Base-by-base conservation (phyloP, 2,888 invertebrate genomes). In the Drosophila atripex region DNA sequence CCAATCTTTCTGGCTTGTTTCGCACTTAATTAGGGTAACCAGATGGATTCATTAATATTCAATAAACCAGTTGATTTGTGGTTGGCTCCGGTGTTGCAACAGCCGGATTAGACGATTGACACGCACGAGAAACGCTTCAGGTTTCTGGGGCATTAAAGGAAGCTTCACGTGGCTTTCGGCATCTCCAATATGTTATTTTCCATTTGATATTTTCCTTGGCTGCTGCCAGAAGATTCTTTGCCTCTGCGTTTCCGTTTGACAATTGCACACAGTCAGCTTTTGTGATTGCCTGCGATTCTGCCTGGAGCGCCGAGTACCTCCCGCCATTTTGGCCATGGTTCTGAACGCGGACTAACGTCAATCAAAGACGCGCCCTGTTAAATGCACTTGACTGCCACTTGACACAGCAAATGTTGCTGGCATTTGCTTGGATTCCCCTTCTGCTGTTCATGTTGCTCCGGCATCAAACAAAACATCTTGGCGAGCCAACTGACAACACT, bases 301-400 rank as follows among this genome's bases (percentile, higher is more conserved):
- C 49, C 64, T 49, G 25, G 30, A 45, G 51, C 52, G 23, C 30
- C 12, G 9, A 21, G 21, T 11, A 11, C 16, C 38, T n/a, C 11
- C 11, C 12, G 4, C 35, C 11, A 21, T 32, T 45, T 60, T 57
- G 56, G 59, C 41, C 61, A 14, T 43, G 25, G 50, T 50, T 63
- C 50, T 21, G 30, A 61, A 41, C 61, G 50, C 51, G 50, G 61
- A 84, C 65, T 55, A 75, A 79, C 71, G 80, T 77, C 80, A 83
- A 86, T 83, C 82, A 78, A 70, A 77, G 73, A 49, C 61, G 64
- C 76, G 53, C 54, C 80, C 76, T 80, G 76, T 73, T 50, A 80
- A 83, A 75, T 73, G 75, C 74, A 72, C 82, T 77, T 86, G 82
- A 78, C 73, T 80, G 86, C 75, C 82, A 84, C 82, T 82, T 77